Percentiles rank a stretch among this genome's conserved stretches.
Evolutionary conservation across 2,797 vertebrate genomes (phyloP).

Genomic region (Thunnus albacares): DNA sequence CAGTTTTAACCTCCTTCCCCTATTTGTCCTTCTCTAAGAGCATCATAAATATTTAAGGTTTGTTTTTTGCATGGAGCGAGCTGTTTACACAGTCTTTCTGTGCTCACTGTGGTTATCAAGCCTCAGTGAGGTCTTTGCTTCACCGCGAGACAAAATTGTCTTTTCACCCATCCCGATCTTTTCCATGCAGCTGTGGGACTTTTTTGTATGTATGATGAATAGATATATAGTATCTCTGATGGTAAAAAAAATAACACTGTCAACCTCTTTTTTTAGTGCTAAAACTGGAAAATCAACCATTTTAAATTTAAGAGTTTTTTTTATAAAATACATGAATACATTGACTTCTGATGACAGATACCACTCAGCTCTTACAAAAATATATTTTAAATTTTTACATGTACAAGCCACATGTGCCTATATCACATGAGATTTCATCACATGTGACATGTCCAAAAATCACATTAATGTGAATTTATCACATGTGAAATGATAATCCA

Average conservation of each 20-base stretch:
- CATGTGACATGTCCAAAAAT: no score
- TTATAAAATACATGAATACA: neutral
- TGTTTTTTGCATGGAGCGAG: constrained; percentile 31
- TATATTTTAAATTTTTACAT: neutral
- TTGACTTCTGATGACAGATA: neutral
- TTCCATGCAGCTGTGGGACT: neutral
- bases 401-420: neutral
- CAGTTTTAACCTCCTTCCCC: constrained; percentile 29
- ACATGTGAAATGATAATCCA: no score
- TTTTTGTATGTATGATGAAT: constrained; percentile 1
- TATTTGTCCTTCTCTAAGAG: constrained; percentile 44
- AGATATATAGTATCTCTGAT: neutral
- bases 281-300: neutral
- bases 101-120: constrained; percentile 22
- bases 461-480: no score
- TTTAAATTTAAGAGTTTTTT: neutral
- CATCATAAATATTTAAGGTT: constrained; percentile 70
- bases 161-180: constrained; percentile 11
- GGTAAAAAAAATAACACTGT: neutral
- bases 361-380: neutral
- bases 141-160: constrained; percentile 3
- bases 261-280: constrained; percentile 13
- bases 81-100: constrained; percentile 52
- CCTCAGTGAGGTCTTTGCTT: neutral
- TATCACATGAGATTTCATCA: neutral